Conservation (phyloP, 2,888 invertebrate species). For the Cheilosia soror region DNA sequence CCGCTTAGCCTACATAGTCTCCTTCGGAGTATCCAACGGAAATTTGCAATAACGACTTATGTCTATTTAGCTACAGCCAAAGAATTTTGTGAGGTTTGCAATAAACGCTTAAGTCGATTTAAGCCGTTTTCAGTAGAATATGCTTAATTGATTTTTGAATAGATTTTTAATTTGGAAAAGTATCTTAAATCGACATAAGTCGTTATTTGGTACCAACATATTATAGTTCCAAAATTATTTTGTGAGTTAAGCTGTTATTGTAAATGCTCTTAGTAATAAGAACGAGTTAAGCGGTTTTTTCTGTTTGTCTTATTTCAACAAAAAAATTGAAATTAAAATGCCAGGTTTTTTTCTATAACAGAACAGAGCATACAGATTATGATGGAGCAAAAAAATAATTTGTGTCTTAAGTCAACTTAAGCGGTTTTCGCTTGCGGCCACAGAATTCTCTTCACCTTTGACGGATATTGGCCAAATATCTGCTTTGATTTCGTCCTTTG, state of each 20-base stretch:
- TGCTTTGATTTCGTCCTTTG: no score
- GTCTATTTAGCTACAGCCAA: neutral
- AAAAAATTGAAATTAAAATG: no score
- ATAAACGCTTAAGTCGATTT: constrained; percentile 28
- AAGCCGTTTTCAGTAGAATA: constrained; percentile 12
- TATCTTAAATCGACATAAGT: constrained; percentile 19
- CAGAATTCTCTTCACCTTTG: no score
- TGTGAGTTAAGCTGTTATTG: constrained; percentile 27
- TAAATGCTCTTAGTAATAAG: constrained; percentile 13
- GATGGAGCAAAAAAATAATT: no score
- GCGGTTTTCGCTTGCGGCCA: no score
- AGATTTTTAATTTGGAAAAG: constrained; percentile 8
- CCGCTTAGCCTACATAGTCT: constrained; percentile 25
- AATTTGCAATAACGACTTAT: constrained; percentile 18
- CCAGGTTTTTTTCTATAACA: no score
- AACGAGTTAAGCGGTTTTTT: constrained; percentile 24
- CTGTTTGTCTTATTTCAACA: no score
- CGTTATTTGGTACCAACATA: neutral
- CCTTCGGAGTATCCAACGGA: constrained; percentile 14
- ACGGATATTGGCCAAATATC: no score
- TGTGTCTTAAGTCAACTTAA: no score
- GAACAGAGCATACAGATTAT: no score
- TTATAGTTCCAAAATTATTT: constrained; percentile 3
- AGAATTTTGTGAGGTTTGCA: constrained; percentile 1
- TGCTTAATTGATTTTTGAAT: constrained; percentile 16